Conservation (phyloP, 2,113 vertebrate species). For the Oreotragus oreotragus region DNA sequence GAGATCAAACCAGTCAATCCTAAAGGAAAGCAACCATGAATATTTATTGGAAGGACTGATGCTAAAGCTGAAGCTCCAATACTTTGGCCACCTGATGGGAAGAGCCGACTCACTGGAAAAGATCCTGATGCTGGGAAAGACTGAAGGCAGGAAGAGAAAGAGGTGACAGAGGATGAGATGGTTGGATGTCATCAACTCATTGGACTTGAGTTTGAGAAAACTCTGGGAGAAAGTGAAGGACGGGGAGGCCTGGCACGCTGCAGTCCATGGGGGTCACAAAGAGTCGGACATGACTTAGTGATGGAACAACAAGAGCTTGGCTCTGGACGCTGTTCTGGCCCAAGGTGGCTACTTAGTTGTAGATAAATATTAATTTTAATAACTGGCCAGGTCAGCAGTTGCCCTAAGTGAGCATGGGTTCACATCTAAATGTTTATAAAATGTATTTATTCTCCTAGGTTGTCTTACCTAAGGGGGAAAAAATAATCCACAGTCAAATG, state of each 20-base stretch:
- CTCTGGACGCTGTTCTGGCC: neutral
- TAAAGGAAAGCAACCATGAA: neutral
- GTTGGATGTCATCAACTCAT: neutral
- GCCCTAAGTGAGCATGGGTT: neutral
- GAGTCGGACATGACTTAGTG: neutral
- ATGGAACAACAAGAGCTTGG: neutral
- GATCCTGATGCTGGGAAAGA: neutral
- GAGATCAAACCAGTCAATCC: neutral
- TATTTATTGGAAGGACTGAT: neutral
- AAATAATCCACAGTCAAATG: neutral
- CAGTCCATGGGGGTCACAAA: neutral
- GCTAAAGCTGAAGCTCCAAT: neutral
- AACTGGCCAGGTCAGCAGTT: neutral
- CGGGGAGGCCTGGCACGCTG: neutral
- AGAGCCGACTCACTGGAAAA: neutral
- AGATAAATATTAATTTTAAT: neutral
- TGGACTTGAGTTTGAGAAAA: neutral
- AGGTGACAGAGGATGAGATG: neutral
- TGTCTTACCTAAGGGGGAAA: neutral
- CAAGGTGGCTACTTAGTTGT: neutral
- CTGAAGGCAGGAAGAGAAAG: neutral
- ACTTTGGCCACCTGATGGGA: neutral
- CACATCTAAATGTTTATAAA: neutral
- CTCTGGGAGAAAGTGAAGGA: neutral
- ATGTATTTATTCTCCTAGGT: neutral